A percentile compares a stretch with the other conserved stretches of the same genome.
Conservation (phyloP, 1,140 invertebrate genomes). For the Panagrolaimus sp. region DNA sequence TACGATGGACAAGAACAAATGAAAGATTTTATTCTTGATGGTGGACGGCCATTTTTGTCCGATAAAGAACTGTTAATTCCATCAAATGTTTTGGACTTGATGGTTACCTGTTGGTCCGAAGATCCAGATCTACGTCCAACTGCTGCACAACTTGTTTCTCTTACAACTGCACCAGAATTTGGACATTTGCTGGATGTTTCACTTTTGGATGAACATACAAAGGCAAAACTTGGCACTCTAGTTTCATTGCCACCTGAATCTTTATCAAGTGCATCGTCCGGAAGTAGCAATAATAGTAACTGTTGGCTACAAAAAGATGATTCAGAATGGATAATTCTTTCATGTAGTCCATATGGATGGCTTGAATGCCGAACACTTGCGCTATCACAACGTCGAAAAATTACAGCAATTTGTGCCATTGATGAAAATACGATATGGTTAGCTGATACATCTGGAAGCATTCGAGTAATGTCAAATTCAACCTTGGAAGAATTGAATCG, state of each 20-base stretch:
- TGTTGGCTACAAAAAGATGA: slow-evolving; percentile 4
- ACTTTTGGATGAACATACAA: slow-evolving; percentile 46
- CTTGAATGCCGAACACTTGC: background rate
- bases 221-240: slow-evolving; percentile 3
- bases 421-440: slow-evolving; percentile 1
- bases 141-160: slow-evolving; percentile 83
- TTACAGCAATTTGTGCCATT: background rate
- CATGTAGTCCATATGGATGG: background rate
- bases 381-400: background rate
- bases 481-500: background rate
- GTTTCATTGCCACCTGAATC: slow-evolving; percentile 5
- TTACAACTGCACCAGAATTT: slow-evolving; percentile 84
- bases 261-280: background rate
- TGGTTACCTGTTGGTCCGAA: slow-evolving; percentile 90
- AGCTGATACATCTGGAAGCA: background rate
- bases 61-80: slow-evolving; percentile 73
- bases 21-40: slow-evolving; percentile 89
- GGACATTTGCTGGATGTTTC: slow-evolving; percentile 77
- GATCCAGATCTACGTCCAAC: slow-evolving; percentile 78
- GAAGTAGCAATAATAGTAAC: background rate
- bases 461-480: background rate
- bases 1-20: slow-evolving; percentile 90
- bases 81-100: slow-evolving; percentile 81
- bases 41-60: slow-evolving; percentile 77
- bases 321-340: background rate